Base-by-base conservation (phyloP, 1,140 invertebrate genomes). In the Sesamia nonagrioides region DNA sequence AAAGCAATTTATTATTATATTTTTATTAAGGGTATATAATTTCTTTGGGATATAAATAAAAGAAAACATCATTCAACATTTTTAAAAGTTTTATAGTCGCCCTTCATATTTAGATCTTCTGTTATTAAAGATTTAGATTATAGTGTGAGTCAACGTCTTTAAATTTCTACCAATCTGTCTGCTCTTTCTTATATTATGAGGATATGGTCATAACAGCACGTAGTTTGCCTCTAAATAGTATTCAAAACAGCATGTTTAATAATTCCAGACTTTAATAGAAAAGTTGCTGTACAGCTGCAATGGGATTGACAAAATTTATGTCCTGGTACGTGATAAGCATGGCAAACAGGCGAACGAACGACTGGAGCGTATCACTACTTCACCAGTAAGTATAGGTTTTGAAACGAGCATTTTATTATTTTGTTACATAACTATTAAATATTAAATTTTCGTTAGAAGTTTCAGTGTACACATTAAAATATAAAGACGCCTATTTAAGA, bases 191-290 rank as follows among this genome's bases (percentile, higher is more conserved):
- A 0, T 6, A 27, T 56, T 3, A 42, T 9, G 42, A 18, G 15
- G 8, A 18, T 63, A 6, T 9, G 6, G 8, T n/a, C 9, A 18
- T 63, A 11, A 61, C 37, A 11, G 60, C 37, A 63, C 17, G 60
- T 18, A 63, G 60, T 63, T 42, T 18, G 1, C 35, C 13, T 40
- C 37, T 63, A 68, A 68, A 68, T 27, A 68, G 42, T 48, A 68
- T 68, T 48, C 42, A 68, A 68, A 68, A 48, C 42, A 27, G 63
- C 68, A 35, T 54, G 45, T 54, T 71, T 71, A 68, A 63, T 63
- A 42, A 71, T 71, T 71, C 33, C 68, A 71, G 68, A 71, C 68
- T 71, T 54, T 71, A 71, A 71, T 71, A 71, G 68, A 71, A 54
- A 71, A 71, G 68, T 71, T 71, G 48, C 68, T 71, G 68, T 71